A percentile compares a stretch with the other conserved stretches of the same genome.
phyloP scores from a whole-genome alignment of 2,888 invertebrate genomes.

The Agrochola litura region DNA sequence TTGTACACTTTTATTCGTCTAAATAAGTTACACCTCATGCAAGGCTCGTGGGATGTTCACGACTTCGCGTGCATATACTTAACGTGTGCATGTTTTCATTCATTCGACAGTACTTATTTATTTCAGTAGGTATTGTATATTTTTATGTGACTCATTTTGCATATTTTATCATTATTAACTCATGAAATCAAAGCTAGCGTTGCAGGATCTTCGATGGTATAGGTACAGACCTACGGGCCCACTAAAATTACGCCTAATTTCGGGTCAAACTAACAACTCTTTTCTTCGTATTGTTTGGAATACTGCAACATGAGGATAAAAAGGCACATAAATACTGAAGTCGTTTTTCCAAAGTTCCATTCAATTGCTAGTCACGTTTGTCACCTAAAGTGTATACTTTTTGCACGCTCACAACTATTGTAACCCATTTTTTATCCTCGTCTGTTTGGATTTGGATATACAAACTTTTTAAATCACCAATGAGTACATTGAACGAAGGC shows the following conservation, averaged over 20 bases:
- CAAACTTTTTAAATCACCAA: slow-evolving; percentile 11
- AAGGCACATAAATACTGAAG: not conserved
- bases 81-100: not conserved
- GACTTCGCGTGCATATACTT: not conserved
- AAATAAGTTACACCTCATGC: not conserved
- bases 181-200: not conserved
- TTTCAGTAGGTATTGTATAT: not conserved
- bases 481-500: slow-evolving; percentile 22
- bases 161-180: not conserved
- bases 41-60: not conserved
- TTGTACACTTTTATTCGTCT: not conserved
- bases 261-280: not conserved
- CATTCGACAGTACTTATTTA: not conserved
- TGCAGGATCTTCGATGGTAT: too few relatives aligned
- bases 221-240: not conserved
- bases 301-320: not conserved
- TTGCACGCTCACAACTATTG: slow-evolving; percentile 28
- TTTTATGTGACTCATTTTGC: not conserved
- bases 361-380: slow-evolving; percentile 39
- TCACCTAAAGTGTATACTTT: slow-evolving; percentile 23
- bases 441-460: slow-evolving; percentile 17
- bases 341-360: slow-evolving; percentile 28
- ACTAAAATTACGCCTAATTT: not conserved
- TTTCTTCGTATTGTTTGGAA: not conserved
- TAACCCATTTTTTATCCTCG: slow-evolving; percentile 33